Evolutionary conservation across 2,797 vertebrate genomes (phyloP), one percentile per base, ranked within the genome.

Genomic region (Anisognathus igniventris): DNA sequence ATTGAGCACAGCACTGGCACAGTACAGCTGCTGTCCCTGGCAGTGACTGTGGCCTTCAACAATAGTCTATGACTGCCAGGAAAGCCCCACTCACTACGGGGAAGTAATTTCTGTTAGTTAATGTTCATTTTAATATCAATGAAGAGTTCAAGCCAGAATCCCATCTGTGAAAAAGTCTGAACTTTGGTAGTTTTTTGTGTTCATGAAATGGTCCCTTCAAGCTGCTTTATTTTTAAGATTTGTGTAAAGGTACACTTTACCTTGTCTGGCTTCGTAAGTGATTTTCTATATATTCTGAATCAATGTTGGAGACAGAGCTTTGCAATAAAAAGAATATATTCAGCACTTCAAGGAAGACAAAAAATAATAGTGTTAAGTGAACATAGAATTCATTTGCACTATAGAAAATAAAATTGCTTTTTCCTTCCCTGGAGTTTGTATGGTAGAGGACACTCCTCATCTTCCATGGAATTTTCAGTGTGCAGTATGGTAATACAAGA

Each of bases 91-190:
- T 71, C 57, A 4, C 89, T 77, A 25, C 10, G 5, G 54, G 81
- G 54, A 88, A 80, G 50, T 91, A 58, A 88, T 88, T 93, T 80
- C 30, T 91, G 58, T 90, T 90, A 47, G 19, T 83, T 93, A 86
- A n/a, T 7, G 10, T 91, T 84, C 23, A 88, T 88, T 96, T 91
- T 84, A 90, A 70, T 72, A 78, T 37, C 47, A 83, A 51, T 60
- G 40, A 66, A 86, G 14, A 62, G 58, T 78, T 94, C 56, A 72
- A 58, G 30, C 19, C 51, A 91, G 66, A 85, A 78, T 86, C 28
- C 12, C 12, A 15, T 45, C 22, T 77, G 23, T 86, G 61, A 62
- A 74, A 58, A 85, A 21, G 33, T 84, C 56, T 53, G 58, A 71
- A 91, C 30, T 85, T n/a, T 23, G 45, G 11, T 50, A 72, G 33